Base-by-base conservation (phyloP, 2,113 vertebrate genomes). In the Boulengeromyrus knoepffleri region DNA sequence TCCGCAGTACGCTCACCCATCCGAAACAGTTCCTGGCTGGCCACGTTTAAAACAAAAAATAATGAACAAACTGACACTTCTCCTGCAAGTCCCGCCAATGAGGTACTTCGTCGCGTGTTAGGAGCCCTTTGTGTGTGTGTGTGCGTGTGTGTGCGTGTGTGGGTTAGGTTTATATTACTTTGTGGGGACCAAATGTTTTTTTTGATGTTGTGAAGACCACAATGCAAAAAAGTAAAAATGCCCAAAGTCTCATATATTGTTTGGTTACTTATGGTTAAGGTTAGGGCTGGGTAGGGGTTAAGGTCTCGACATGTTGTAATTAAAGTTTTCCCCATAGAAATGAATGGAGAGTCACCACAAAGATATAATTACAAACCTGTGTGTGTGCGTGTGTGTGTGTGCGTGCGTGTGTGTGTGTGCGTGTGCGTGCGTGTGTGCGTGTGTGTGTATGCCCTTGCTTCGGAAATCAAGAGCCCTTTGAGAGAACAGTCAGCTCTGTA, bases 401-500 rank as follows among this genome's bases (percentile, higher is more conserved):
- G n/a, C n/a, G 91, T 7, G 85, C 88, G 85, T 89, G 91, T 53
- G 42, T 88, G 31, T 31, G 31, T 80, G 66, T 21, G 39, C 92
- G 91, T 7, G 85, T 89, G 85, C 88, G 91, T 53, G 42, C n/a
- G n/a, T 15, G 66, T 80, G 66, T 21, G 39, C 92, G 91, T 7
- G 85, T 89, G 85, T 89, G 91, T 53, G 42, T 88, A n/a, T 83
- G 83, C 74, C 74, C 5, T 90, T 42, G 42, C 85, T 90, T 89
- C 27, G 21, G 53, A 92, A 92, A 88, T 50, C 83, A 91, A 92
- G 92, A 93, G 92, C 91, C 92, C 92, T 93, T 92, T 88, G 87
- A 91, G 56, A 88, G 87, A 58, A 88, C 52, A 88, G 87, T 66
- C 87, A n/a, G 45, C n/a, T 36, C 42, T 47, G 45, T 53, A 45